These are phyloP conservation scores for Popillia japonica DNA, from an alignment of 1,140 invertebrate genomes.

Conservation along the genomic window DNA sequence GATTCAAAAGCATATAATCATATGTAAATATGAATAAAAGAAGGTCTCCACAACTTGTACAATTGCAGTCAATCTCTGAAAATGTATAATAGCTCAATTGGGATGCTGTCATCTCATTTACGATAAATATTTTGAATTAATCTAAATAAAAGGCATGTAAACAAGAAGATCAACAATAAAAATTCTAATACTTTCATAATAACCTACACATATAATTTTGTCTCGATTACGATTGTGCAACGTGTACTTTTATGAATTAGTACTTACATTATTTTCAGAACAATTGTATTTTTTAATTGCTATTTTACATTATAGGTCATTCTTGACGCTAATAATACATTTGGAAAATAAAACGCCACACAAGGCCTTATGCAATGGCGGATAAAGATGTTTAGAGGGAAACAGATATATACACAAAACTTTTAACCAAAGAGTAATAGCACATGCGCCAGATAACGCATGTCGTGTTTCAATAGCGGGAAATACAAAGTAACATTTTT, in stretches of 20 bases:
- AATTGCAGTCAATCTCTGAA: conserved; percentile 7
- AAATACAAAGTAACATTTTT: neutral
- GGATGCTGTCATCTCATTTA: neutral
- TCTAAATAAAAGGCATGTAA: neutral
- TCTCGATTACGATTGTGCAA: neutral
- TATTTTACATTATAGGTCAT: conserved; percentile 33
- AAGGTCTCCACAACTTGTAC: neutral
- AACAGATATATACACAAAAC: conserved; percentile 45
- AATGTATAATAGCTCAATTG: neutral
- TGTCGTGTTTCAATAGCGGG: conserved; percentile 32
- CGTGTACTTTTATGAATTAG: conserved; percentile 29
- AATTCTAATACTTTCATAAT: conserved; percentile 16
- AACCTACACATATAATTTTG: conserved; percentile 5
- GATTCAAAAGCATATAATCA: conserved; percentile 14
- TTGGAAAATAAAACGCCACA: conserved; percentile 37
- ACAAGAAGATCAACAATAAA: conserved; percentile 33
- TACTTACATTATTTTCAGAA: conserved; percentile 27
- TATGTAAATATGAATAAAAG: conserved; percentile 33
- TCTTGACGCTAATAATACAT: conserved; percentile 30
- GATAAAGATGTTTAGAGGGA: conserved; percentile 58
- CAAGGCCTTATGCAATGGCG: conserved; percentile 53
- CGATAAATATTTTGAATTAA: neutral
- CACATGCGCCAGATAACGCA: conserved; percentile 36
- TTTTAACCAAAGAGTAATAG: conserved; percentile 36
- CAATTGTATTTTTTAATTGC: conserved; percentile 24